phyloP scores from a whole-genome alignment of 2,888 invertebrate genomes.

The Platycheirus rosarum region DNA sequence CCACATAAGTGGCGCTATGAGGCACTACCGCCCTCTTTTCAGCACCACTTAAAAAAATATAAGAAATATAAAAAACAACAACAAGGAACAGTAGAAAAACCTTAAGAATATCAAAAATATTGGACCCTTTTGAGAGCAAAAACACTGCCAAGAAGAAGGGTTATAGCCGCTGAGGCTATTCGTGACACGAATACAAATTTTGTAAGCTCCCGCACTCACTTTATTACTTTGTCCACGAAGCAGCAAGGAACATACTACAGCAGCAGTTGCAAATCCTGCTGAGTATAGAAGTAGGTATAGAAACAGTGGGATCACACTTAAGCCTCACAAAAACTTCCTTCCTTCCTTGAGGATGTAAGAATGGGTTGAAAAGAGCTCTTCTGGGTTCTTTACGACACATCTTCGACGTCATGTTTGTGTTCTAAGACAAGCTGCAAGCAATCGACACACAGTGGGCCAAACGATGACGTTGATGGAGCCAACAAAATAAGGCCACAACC shows the following conservation, averaged over 20 bases:
- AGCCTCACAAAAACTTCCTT: constrained; percentile 67
- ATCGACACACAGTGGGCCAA: constrained; percentile 63
- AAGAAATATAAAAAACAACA: constrained; percentile 22
- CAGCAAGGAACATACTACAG: constrained; percentile 14
- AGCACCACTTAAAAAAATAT: constrained; percentile 12
- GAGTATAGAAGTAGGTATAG: constrained; percentile 29
- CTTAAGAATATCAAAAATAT: constrained; percentile 64
- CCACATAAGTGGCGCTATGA: constrained; percentile 57
- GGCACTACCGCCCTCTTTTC: neutral
- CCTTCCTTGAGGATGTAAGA: constrained; percentile 48
- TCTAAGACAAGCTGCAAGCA: constrained; percentile 70
- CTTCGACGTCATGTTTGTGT: constrained; percentile 52
- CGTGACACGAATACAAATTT: constrained; percentile 79
- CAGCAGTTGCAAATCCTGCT: constrained; percentile 51
- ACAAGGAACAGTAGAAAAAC: constrained; percentile 44
- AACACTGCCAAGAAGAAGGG: constrained; percentile 70
- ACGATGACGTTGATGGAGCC: constrained; percentile 59
- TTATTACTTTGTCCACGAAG: constrained; percentile 66
- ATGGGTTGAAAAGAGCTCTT: neutral
- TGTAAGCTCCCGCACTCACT: constrained; percentile 35
- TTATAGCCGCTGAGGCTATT: constrained; percentile 76
- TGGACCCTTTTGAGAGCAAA: constrained; percentile 45
- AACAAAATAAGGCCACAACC: constrained; percentile 51
- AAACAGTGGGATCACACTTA: constrained; percentile 54
- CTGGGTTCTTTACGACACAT: neutral